phyloP scores from a whole-genome alignment of 2,113 vertebrate species.

The Strix uralensis region DNA sequence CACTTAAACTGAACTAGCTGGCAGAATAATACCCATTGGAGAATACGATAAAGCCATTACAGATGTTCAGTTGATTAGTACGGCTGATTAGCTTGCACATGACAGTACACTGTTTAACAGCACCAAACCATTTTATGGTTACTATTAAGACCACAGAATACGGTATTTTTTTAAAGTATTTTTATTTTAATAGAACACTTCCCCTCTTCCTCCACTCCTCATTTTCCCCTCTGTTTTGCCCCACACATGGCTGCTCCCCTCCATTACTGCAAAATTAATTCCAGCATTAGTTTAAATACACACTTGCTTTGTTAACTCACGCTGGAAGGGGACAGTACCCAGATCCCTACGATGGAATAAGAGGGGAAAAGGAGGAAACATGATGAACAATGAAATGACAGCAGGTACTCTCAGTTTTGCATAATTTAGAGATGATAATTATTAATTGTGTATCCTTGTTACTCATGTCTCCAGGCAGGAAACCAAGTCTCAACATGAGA shows the following conservation, averaged over 20 bases:
- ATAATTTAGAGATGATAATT: not conserved
- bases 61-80: conserved; percentile 48
- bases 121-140: not conserved
- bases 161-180: not conserved
- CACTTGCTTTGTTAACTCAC: not conserved
- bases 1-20: not conserved
- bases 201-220: not conserved
- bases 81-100: conserved; percentile 36
- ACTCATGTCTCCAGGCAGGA: not conserved
- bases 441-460: not conserved
- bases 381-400: not conserved
- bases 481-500: not conserved
- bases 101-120: not conserved
- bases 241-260: not conserved
- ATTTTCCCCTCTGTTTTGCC: not conserved
- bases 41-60: conserved; percentile 5
- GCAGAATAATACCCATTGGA: conserved; percentile 14
- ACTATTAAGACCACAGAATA: not conserved
- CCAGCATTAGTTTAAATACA: not conserved
- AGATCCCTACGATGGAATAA: not conserved
- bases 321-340: not conserved
- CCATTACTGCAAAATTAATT: not conserved
- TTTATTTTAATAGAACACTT: not conserved
- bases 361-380: not conserved
- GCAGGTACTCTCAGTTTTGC: not conserved